Percentiles rank a stretch among this genome's conserved stretches.
Conservation (phyloP, 2,797 vertebrate genomes). For the Lacerta bilineata region DNA sequence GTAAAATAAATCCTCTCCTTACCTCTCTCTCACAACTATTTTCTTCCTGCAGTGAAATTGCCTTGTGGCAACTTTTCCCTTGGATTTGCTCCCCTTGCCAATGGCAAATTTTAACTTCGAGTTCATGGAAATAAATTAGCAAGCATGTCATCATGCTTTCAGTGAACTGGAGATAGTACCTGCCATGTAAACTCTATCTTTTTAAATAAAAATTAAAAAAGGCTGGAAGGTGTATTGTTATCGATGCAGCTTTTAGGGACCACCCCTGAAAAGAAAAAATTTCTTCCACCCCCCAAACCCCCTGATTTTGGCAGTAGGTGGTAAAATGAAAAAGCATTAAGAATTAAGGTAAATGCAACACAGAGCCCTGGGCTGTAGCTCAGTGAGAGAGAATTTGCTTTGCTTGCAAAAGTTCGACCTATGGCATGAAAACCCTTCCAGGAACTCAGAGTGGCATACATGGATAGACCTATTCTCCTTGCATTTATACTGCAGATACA, state of each 20-base stretch:
- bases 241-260: background rate
- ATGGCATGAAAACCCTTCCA: too few relatives aligned
- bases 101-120: background rate
- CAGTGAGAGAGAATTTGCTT: too few relatives aligned
- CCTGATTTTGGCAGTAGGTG: too few relatives aligned
- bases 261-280: too few relatives aligned
- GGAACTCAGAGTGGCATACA: background rate
- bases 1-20: background rate
- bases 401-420: too few relatives aligned
- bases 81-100: background rate
- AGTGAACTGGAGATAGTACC: background rate
- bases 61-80: background rate
- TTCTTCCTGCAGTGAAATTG: background rate
- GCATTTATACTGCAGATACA: background rate
- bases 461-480: background rate
- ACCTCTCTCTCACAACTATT: background rate
- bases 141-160: background rate
- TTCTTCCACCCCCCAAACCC: too few relatives aligned
- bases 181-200: background rate
- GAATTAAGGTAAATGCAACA: too few relatives aligned
- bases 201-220: background rate
- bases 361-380: too few relatives aligned
- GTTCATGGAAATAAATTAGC: slow-evolving; percentile 8
- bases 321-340: too few relatives aligned
- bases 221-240: background rate